Evolutionary conservation across 2,113 vertebrate genomes (phyloP), one percentile per base, ranked within the genome.

Genomic region (Budorcas taxicolor): DNA sequence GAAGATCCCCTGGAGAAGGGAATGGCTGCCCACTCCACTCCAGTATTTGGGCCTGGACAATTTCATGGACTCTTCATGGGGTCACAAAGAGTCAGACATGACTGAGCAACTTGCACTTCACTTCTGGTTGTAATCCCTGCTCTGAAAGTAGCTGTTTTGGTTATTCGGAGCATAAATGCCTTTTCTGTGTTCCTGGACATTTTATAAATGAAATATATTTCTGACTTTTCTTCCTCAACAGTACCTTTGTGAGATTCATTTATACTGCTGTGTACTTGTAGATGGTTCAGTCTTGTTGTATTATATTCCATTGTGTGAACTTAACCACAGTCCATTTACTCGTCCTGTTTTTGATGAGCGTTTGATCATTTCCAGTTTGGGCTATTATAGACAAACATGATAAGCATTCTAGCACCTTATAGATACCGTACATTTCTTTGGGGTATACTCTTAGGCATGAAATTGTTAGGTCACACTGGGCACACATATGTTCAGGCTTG

Each of bases 131-230:
- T 27, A 53, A 81, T 16, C 45, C 50, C 33, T 87, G 27, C 45
- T 95, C 29, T 89, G 45, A 90, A 92, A 87, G 14, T 62, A 85
- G 62, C 15, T 52, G 3, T 57, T 36, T 17, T 82, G 21, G 29
- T 52, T 93, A 17, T 90, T 78, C 57, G 86, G 90, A 93, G 50
- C 33, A 23, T 57, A 71, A 52, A 29, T 78, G 74, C 8, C 52
- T 94, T 50, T 57, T 31, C 8, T 25, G 52, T 86, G 67, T 52
- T 93, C 92, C 74, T 80, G 29, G 62, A 29, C 58, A 58, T 84
- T 90, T 94, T 43, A 17, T 62, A 84, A 92, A 29, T 92, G 55
- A 87, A 74, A 52, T 62, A 31, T 2, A 4, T 96, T 83, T 92
- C 50, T 92, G 58, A 7, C 58, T 47, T 64, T 23, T 92, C 60